Conservation (phyloP, 2,113 vertebrate species). For the Cinclus cinclus region DNA sequence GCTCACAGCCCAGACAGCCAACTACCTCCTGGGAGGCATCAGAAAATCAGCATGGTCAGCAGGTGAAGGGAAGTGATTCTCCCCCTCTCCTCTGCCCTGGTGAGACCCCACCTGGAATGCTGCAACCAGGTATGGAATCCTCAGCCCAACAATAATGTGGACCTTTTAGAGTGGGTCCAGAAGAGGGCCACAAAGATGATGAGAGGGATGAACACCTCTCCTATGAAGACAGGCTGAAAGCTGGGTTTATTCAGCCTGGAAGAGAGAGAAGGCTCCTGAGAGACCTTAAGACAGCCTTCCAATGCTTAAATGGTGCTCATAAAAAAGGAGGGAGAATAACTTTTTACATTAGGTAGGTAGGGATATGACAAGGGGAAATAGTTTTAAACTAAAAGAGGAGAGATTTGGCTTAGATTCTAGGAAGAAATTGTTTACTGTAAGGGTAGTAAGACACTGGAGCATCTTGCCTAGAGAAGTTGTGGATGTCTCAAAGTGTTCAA, state of each 20-base stretch:
- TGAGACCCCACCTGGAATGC: not conserved
- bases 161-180: not conserved
- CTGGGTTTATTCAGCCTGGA: not conserved
- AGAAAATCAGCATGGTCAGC: not conserved
- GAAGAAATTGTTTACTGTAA: not conserved
- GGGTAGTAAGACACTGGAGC: not conserved
- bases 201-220: not conserved
- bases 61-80: not conserved
- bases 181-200: not conserved
- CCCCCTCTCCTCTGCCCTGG: too few relatives aligned
- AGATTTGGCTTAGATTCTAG: not conserved
- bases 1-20: too few relatives aligned
- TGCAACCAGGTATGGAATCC: not conserved
- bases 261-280: not conserved
- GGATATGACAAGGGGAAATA: not conserved
- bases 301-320: not conserved
- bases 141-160: not conserved
- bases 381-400: not conserved
- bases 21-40: not conserved
- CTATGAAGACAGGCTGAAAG: not conserved
- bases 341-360: not conserved
- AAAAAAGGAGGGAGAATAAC: not conserved
- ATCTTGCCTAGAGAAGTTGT: not conserved
- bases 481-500: not conserved
- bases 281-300: not conserved